Conservation (phyloP, 2,113 vertebrate genomes). For the Gymnocephalus cernua region DNA sequence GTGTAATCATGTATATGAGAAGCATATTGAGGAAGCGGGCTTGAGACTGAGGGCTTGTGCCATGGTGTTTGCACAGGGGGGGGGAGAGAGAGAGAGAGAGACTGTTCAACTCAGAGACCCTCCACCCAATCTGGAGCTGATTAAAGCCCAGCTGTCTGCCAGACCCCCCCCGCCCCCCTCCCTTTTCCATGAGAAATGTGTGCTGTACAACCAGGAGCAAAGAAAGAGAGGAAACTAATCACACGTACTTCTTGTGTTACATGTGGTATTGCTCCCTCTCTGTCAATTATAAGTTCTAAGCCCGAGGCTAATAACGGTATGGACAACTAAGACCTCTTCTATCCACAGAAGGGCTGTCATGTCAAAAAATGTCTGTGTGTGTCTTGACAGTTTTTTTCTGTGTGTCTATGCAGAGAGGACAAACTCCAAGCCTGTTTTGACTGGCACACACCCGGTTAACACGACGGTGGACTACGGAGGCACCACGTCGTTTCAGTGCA, state of each 20-base stretch:
- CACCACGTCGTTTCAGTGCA: conserved; percentile 98
- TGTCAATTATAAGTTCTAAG: conserved; percentile 68
- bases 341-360: conserved; percentile 46
- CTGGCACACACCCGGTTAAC: conserved; percentile 96
- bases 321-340: conserved; percentile 50
- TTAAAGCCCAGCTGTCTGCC: conserved; percentile 90
- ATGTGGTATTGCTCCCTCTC: conserved; percentile 74
- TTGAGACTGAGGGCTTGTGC: conserved; percentile 64
- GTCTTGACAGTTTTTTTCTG: conserved; percentile 30
- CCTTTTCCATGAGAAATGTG: conserved; percentile 68
- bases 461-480: conserved; percentile 96
- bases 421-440: conserved; percentile 95
- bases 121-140: conserved; percentile 89
- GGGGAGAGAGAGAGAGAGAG: conserved; percentile 15
- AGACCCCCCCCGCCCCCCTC: conserved; percentile 35
- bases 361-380: conserved; percentile 25
- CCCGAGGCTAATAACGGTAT: conserved; percentile 51
- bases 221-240: conserved; percentile 80
- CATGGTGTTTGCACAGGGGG: conserved; percentile 62
- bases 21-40: conserved; percentile 71
- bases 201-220: conserved; percentile 79
- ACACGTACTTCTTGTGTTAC: conserved; percentile 82
- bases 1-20: conserved; percentile 75
- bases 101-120: conserved; percentile 65
- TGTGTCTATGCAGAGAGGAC: conserved; percentile 88